Base-by-base conservation (phyloP, 2,888 invertebrate species). In the Netelia melanura region DNA sequence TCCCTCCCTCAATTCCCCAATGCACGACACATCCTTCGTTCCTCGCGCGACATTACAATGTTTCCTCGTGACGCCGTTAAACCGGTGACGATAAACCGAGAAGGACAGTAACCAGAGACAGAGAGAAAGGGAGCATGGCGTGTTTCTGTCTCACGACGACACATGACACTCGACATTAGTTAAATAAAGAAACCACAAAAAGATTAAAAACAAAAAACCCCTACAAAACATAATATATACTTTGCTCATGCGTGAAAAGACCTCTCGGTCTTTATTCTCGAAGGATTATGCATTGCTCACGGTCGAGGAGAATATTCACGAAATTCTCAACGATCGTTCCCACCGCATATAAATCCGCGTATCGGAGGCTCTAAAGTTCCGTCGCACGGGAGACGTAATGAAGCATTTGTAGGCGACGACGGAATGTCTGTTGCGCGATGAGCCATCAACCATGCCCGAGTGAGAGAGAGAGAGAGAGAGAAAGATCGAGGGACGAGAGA, bases 331-430 rank as follows among this genome's bases (percentile, higher is more conserved):
- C n/a, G 58, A 48, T 38, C 81, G 85, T 85, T 85, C 81, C 84
- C 81, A 84, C 81, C 84, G 80, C 64, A 71, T 80, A 84, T 80
- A 84, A 76, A 84, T 80, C 72, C 71, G 71, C 52, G 71, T 70
- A 48, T 70, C 70, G 70, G 38, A 43, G 58, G 74, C 81, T 72
- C 67, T 54, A 72, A 83, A 86, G 84, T 87, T 87, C 81, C 81
- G 67, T 81, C 80, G 84, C 85, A 79, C 74, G 61, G 61, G 81
- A 84, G 81, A 82, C 70, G 84, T 87, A 86, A 87, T 87, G 87
- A 87, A 86, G 87, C 87, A 87, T 87, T 87, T 86, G 86, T 86
- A 82, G 86, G 84, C 86, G 81, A 83, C 75, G 80, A 81, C 83
- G 87, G 86, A 88, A 84, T 84, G 77, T 74, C 52, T 85, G 85